A percentile compares a stretch with the other conserved stretches of the same genome.
Evolutionary conservation across 2,113 vertebrate species (phyloP).

Genomic region (Manacus vitellinus): DNA sequence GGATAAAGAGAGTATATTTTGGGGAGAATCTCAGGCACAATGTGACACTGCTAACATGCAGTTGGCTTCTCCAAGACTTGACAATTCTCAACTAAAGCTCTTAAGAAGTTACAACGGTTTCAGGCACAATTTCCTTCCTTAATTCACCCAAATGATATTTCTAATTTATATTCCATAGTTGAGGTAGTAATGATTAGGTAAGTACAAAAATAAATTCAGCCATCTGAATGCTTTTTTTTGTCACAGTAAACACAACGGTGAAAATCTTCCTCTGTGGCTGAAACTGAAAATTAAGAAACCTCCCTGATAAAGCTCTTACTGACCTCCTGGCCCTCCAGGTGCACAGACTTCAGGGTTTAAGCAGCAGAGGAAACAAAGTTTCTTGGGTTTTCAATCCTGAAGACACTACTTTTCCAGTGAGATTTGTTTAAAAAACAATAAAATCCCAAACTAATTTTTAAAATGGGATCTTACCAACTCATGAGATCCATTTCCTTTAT

Average conservation of each 20-base stretch:
- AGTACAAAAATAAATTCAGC: not conserved
- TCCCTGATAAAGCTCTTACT: not conserved
- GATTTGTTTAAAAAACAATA: not conserved
- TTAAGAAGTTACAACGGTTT: not conserved
- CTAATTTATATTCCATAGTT: not conserved
- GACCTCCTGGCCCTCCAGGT: not conserved
- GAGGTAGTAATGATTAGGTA: not conserved
- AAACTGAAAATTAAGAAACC: not conserved
- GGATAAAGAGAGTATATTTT: not conserved
- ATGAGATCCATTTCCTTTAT: not conserved
- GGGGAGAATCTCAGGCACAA: not conserved
- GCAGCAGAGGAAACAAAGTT: not conserved
- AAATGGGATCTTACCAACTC: not conserved
- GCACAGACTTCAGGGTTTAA: not conserved
- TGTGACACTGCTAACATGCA: accelerated
- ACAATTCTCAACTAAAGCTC: not conserved
- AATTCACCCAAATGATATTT: not conserved
- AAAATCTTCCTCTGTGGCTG: not conserved
- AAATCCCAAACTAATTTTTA: not conserved
- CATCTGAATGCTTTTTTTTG: not conserved
- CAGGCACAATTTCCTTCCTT: not conserved
- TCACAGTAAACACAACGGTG: not conserved
- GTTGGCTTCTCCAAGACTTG: not conserved
- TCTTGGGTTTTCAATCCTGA: not conserved
- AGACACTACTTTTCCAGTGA: not conserved